Base-by-base conservation (phyloP, 2,797 vertebrate genomes). In the Tangara arthus region DNA sequence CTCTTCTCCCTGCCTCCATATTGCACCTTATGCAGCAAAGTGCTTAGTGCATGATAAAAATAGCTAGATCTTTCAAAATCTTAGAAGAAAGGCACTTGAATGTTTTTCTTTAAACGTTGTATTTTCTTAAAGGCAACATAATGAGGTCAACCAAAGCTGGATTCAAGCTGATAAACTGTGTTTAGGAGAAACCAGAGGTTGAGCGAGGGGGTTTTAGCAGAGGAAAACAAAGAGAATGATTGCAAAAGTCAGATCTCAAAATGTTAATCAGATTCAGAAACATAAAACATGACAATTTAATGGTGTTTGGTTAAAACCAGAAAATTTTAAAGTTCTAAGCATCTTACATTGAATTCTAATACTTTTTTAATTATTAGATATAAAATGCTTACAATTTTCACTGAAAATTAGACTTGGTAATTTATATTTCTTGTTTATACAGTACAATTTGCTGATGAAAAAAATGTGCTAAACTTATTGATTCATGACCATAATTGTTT, bases 401-500 rank as follows among this genome's bases (percentile, higher is more conserved):
- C 98, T 97, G 97, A 98, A 98, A 99, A 99, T 99, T 99, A 99
- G 99, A 99, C 99, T 99, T 99, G 99, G 99, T 99, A 99, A 99
- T 99, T 99, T 98, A 98, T 98, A 98, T 98, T 99, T 98, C 99
- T 99, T 99, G 99, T 99, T 99, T 99, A 99, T 99, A 99, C 98
- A 99, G 98, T 98, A 99, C 98, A 98, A 99, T 99, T 99, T 99
- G 98, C 99, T 99, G 99, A 99, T 99, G 99, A 99, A 99, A 98
- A 99, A 99, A 99, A 90, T 99, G 98, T 99, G 99, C 98, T 99
- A 98, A 99, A 99, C 99, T 99, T 99, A 99, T 99, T 99, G 99
- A 99, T 99, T 99, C 99, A 99, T 99, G 99, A 99, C 99, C 98
- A 98, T 99, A 99, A 99, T 99, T 99, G 99, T 99, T 99, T 99